Evolutionary conservation across 2,797 vertebrate species (phyloP), one percentile per base, ranked within the genome.

Genomic region (Lutjanus argentimaculatus): DNA sequence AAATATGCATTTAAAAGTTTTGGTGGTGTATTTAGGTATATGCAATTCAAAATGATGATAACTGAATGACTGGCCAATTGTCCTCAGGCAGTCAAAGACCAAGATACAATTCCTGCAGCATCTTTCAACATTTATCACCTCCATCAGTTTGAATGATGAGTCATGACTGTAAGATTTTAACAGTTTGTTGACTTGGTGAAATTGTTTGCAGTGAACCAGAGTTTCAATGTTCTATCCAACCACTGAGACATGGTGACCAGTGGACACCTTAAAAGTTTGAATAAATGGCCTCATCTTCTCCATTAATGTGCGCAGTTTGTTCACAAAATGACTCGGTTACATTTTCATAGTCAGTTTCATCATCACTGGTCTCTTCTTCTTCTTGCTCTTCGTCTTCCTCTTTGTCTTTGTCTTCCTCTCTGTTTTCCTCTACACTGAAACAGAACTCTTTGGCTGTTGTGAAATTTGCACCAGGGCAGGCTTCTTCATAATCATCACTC

Each of bases 291-390:
- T 65, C 22, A 12, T 49, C 0, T 16, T 59, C 2, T 59, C 8
- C 52, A 67, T 53, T 0, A 42, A 36, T 64, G 14, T 21, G 36
- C 17, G 61, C 3, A 40, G 1, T 2, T 30, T 14, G 0, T 58
- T 59, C 25, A 12, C 0, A 5, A 17, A 6, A 9, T 22, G n/a
- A n/a, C n/a, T n/a, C n/a, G n/a, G 13, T 36, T 10, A 67, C 36
- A 75, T 79, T 73, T 16, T 17, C 52, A 52, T 81, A 82, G 42
- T 36, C 36, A 4, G 7, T 2, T 10, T 72, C 70, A 11, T 62
- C 69, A 10, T 43, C 51, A 11, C 36, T 21, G 13, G 2, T 68
- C 17, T n/a, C n/a, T n/a, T n/a, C n/a, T n/a, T n/a, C n/a, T n/a
- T n/a, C n/a, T n/a, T n/a, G n/a, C n/a, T n/a, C n/a, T n/a, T 55